Evolutionary conservation across 2,888 invertebrate genomes (phyloP).

Genomic region (Elysia crispata): DNA sequence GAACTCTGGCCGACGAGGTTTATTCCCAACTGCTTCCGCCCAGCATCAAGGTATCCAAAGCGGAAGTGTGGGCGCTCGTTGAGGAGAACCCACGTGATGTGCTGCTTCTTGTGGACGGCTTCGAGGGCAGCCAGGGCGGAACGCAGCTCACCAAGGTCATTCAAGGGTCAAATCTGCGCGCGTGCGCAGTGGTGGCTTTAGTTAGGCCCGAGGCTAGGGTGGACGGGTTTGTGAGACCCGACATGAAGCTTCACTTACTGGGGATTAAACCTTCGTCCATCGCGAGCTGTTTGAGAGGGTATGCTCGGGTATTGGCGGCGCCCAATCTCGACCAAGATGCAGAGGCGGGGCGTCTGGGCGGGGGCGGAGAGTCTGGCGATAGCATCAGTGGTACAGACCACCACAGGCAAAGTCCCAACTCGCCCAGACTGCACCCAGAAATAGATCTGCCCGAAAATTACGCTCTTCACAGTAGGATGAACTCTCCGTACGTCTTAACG

Average conservation of each 20-base stretch:
- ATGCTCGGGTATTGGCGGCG: conserved; percentile 55
- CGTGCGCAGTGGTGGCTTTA: conserved; percentile 62
- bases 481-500: too few relatives aligned
- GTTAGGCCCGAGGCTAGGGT: conserved; percentile 57
- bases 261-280: conserved; percentile 58
- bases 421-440: too few relatives aligned
- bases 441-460: too few relatives aligned
- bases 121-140: conserved; percentile 55
- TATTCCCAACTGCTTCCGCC: conserved; percentile 60
- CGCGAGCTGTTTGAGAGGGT: conserved; percentile 57
- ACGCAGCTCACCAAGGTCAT: conserved; percentile 57
- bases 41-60: conserved; percentile 58
- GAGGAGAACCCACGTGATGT: conserved; percentile 61
- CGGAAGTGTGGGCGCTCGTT: conserved; percentile 66
- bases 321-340: conserved; percentile 42
- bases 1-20: conserved; percentile 50
- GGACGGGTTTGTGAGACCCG: conserved; percentile 52
- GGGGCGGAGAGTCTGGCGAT: too few relatives aligned
- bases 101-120: conserved; percentile 69
- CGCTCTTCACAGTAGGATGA: too few relatives aligned
- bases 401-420: too few relatives aligned
- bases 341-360: too few relatives aligned
- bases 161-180: conserved; percentile 55
- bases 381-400: too few relatives aligned
- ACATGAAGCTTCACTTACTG: conserved; percentile 59